Evolutionary conservation across 2,888 invertebrate species (phyloP).

Genomic region (Anarsia innoxiella): DNA sequence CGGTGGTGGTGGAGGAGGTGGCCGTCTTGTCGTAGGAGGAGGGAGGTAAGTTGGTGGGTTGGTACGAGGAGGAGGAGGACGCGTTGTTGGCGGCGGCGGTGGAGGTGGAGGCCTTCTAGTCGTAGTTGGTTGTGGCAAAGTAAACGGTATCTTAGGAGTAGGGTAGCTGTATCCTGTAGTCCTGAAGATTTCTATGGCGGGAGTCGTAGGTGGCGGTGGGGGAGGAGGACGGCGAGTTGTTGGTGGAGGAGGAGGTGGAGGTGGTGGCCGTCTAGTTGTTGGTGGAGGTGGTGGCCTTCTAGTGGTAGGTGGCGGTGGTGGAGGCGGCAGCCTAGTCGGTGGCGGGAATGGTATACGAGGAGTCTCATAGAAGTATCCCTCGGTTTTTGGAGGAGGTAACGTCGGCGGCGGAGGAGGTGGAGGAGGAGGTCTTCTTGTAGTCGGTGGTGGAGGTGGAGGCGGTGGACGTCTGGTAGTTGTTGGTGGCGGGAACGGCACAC

Average conservation of each 20-base stretch:
- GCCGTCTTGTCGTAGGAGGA: constrained; percentile 18
- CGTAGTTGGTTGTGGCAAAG: constrained; percentile 21
- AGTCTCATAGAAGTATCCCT: constrained; percentile 16
- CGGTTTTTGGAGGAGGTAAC: constrained; percentile 12
- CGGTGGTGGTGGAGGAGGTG: constrained; percentile 13
- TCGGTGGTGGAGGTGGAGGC: constrained; percentile 21
- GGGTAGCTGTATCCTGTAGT: constrained; percentile 16
- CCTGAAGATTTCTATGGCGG: constrained; percentile 10
- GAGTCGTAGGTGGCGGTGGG: constrained; percentile 13
- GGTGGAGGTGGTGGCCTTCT: constrained; percentile 18
- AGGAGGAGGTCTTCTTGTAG: constrained; percentile 19
- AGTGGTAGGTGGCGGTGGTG: constrained; percentile 14
- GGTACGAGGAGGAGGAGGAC: constrained; percentile 20
- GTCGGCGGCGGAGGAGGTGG: constrained; percentile 19
- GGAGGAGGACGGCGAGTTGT: constrained; percentile 12
- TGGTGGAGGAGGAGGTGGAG: constrained; percentile 12
- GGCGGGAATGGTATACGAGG: constrained; percentile 18
- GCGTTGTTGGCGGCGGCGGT: constrained; percentile 19
- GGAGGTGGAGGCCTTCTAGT: constrained; percentile 14
- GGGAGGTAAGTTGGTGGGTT: constrained; percentile 20
- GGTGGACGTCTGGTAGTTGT: no score
- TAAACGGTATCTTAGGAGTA: constrained; percentile 14
- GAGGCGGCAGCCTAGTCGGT: constrained; percentile 14
- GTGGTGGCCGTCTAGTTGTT: constrained; percentile 10
- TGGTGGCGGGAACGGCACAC: constrained; percentile 58